Base-by-base conservation (phyloP, 2,888 invertebrate species). In the Elmis aenea region DNA sequence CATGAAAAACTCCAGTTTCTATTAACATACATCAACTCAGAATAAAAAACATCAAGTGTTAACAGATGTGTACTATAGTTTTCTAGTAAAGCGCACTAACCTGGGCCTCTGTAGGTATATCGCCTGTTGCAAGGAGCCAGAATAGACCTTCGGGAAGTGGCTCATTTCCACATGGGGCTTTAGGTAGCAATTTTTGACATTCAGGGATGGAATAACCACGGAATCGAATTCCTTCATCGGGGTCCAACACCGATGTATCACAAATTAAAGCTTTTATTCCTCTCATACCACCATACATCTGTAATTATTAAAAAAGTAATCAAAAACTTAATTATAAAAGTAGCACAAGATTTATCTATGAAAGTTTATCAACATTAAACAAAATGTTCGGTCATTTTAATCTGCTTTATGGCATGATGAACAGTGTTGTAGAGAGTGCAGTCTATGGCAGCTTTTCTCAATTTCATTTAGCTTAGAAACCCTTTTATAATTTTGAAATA, bases 271-370 rank as follows among this genome's bases (percentile, higher is more conserved):
- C 93, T 66, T 91, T 92, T 71, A 95, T 93, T 20, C 93, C 92
- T 59, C 95, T 76, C 95, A 95, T 96, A 30, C 95, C 95, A 54
- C 94, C 93, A 70, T 95, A 85, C 83, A 84, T 83, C 83, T 83
- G 61, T 9, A 46, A 46, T 18, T 14, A n/a, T n/a, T n/a, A n/a
- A n/a, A n/a, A n/a, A n/a, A n/a, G n/a, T n/a, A n/a, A n/a, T n/a
- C n/a, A n/a, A n/a, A n/a, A n/a, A n/a, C n/a, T n/a, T n/a, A n/a
- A n/a, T n/a, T n/a, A n/a, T n/a, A n/a, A n/a, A n/a, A n/a, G n/a
- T n/a, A n/a, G n/a, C n/a, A n/a, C n/a, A n/a, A n/a, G n/a, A n/a
- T n/a, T n/a, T n/a, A n/a, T n/a, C n/a, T n/a, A n/a, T n/a, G n/a
- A n/a, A n/a, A n/a, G n/a, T n/a, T n/a, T n/a, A n/a, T n/a, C n/a